Base-by-base conservation (phyloP, 2,797 vertebrate genomes). In the Labroides dimidiatus region DNA sequence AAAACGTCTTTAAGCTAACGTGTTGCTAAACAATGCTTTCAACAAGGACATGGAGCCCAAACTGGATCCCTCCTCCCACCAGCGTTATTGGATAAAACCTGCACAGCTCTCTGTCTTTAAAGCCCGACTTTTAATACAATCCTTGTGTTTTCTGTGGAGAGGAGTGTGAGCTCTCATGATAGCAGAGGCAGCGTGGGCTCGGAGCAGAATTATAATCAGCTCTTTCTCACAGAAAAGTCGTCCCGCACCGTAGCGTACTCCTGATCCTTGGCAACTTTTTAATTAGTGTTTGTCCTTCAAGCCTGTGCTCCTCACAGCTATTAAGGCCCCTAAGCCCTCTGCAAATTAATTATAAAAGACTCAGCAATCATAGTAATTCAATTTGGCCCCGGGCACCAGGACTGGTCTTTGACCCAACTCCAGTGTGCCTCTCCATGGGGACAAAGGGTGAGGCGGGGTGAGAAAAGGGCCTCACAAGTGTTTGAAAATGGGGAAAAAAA, bases 251-350 rank as follows among this genome's bases (percentile, higher is more conserved):
- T 88, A 57, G 83, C 88, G 80, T 89, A 87, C 90, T 93, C 90
- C 89, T 92, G 92, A 95, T 93, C 87, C 90, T 89, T 86, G 80
- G 89, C 87, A 94, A 94, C 90, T 95, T 94, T 39, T 96, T 96
- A 96, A 96, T 96, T 96, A 96, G 94, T 94, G 94, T 94, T 94
- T 94, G 95, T 94, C 95, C 95, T 96, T 95, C 95, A 95, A 90
- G 89, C 87, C 78, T 83, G 86, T 90, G 86, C 92, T 93, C 92
- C 93, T 94, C 93, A 89, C 91, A 94, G 94, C 94, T 91, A 89
- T 91, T 84, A 94, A 91, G 90, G 90, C 87, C 93, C 93, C 89
- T 89, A 94, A 93, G 94, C 92, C 90, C 93, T 93, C 92, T 89
- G 87, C 91, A 95, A 94, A 96, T 96, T 96, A 96, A 96, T 96